A percentile compares a stretch with the other conserved stretches of the same genome.
These are phyloP conservation scores for Pimpla rufipes DNA, from an alignment of 2,888 invertebrate genomes.

Conservation along the genomic window DNA sequence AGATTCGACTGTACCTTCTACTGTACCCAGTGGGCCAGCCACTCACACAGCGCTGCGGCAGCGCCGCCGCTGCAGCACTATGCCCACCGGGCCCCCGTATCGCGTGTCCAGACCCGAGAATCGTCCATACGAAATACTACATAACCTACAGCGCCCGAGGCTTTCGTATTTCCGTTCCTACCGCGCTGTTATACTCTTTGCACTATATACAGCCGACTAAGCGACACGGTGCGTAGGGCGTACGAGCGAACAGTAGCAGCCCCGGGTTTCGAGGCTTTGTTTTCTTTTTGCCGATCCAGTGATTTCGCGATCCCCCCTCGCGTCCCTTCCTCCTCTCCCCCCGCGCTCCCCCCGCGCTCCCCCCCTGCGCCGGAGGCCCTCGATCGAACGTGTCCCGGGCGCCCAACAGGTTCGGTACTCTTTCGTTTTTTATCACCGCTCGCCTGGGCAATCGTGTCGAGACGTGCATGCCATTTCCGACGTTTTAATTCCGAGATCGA, in stretches of 20 bases:
- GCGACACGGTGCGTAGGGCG: constrained; percentile 24
- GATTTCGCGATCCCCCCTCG: constrained; percentile 47
- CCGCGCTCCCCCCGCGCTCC: neutral
- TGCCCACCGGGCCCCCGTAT: neutral
- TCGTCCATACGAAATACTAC: constrained; percentile 22
- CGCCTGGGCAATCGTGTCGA: neutral
- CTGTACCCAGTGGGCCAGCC: no score
- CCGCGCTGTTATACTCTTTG: neutral
- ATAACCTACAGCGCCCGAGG: constrained; percentile 23
- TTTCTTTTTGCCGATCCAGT: constrained; percentile 43
- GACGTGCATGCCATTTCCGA: constrained; percentile 8
- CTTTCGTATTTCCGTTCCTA: constrained; percentile 38
- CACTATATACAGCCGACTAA: neutral
- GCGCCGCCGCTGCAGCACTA: neutral
- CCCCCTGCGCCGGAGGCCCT: neutral
- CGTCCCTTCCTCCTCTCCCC: neutral
- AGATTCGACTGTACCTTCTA: no score
- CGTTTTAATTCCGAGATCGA: constrained; percentile 37
- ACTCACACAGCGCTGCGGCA: neutral
- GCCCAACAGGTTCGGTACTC: constrained; percentile 28
- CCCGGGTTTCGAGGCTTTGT: constrained; percentile 27
- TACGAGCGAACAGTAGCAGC: constrained; percentile 57
- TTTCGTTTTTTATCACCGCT: constrained; percentile 15
- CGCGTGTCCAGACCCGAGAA: constrained; percentile 5
- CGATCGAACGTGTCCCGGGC: constrained; percentile 18